Conservation (phyloP, 53 echinoderm and acorn worm species). For the Luidia sarsii region DNA sequence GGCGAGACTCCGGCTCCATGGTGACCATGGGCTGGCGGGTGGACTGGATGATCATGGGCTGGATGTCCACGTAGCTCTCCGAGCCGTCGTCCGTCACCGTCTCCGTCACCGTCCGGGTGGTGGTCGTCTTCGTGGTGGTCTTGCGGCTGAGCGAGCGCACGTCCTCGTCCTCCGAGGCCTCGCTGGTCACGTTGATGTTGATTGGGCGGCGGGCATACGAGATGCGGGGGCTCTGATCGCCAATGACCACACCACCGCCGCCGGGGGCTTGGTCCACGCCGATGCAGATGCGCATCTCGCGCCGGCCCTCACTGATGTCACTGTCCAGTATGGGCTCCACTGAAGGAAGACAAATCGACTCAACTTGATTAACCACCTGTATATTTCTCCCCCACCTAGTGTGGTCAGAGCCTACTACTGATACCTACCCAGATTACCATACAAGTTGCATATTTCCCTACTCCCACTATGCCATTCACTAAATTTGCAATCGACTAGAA, state of each 20-base stretch:
- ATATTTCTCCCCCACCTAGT: too few relatives aligned
- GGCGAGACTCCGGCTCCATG: conserved; percentile 50
- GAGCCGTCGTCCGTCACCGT: conserved; percentile 70
- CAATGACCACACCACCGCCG: conserved; percentile 12
- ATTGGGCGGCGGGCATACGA: conserved; percentile 45
- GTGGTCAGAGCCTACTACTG: too few relatives aligned
- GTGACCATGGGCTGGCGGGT: conserved; percentile 50
- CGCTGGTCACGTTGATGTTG: conserved; percentile 50
- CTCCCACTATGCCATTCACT: too few relatives aligned
- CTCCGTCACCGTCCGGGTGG: conserved; percentile 78
- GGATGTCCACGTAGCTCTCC: conserved; percentile 38
- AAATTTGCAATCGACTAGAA: too few relatives aligned
- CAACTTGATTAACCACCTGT: too few relatives aligned
- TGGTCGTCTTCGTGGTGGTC: conserved; percentile 88
- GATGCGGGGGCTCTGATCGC: conserved; percentile 35
- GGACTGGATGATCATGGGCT: conserved; percentile 43
- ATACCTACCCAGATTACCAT: too few relatives aligned
- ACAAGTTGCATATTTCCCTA: too few relatives aligned
- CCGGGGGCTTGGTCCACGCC: conserved; percentile 56
- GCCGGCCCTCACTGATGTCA: conserved; percentile 66
- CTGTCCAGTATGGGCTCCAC: conserved; percentile 60
- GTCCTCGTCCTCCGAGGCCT: conserved; percentile 61
- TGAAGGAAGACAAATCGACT: conserved; percentile 7
- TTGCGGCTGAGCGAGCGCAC: conserved; percentile 60
- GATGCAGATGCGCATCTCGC: conserved; percentile 64